Base-by-base conservation (phyloP, 1,140 invertebrate species). In the Leptinotarsa undecemlineata region DNA sequence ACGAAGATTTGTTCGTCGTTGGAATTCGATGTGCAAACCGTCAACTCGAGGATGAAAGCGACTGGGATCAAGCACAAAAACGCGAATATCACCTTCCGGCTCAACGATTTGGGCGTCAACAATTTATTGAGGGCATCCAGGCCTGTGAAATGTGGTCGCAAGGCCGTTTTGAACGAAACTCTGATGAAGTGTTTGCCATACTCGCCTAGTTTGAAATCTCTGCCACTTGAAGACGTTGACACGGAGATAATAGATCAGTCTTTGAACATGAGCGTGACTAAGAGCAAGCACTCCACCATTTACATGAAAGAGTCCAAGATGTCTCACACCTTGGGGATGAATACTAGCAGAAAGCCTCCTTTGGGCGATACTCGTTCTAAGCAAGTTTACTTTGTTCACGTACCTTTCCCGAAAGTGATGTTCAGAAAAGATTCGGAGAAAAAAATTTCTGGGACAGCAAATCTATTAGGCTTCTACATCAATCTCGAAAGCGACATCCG, bases 131-230 rank as follows among this genome's bases (percentile, higher is more conserved):
- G 75, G 33, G 79, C 79, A 14, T 79, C 77, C 48, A 72, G 77
- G 48, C 81, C 81, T 19, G 81, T 78, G 1, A 82, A 82, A 75
- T 82, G 81, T 47, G 81, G 81, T 67, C 75, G 79, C n/a, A 79
- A 78, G 64, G 70, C 81, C 0, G 69, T 82, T 4, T 60, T 82
- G 19, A 77, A 81, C 68, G 80, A 81, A 62, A 81, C 71, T 62
- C 74, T 75, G 63, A 79, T 72, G 60, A 78, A 78, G 33, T 75
- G 66, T 42, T 19, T 79, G 2, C 81, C 81, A 3, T 82, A 82
- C 63, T 66, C 80, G 6, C 70, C 81, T 14, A 82, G 81, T 71
- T 74, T 82, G 57, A 62, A 69, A 15, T 81, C 80, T 17, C 68
- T 82, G 57, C 81, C 81, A 5, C 68, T 82, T 15, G 76, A 79